Evolutionary conservation across 2,888 invertebrate genomes (phyloP).

Genomic region (Syrphus vitripennis): DNA sequence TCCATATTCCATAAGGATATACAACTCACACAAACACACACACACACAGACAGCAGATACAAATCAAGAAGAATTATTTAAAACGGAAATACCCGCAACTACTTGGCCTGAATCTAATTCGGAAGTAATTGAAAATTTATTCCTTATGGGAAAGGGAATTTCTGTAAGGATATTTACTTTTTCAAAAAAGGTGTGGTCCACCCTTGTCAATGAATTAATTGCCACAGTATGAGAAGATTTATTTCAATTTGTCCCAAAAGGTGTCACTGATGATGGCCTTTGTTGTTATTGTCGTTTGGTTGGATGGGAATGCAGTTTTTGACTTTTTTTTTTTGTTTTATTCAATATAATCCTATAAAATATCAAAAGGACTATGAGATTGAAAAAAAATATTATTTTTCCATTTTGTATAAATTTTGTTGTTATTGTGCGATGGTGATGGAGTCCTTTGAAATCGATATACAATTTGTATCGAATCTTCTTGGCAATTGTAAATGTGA

Average conservation of each 20-base stretch:
- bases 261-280: slow-evolving; percentile 26
- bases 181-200: slow-evolving; percentile 63
- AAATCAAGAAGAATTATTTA: slow-evolving; percentile 57
- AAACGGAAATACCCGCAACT: slow-evolving; percentile 70
- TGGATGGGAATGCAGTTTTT: slow-evolving; percentile 50
- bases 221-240: slow-evolving; percentile 56
- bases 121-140: slow-evolving; percentile 70
- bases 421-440: too few relatives aligned
- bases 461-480: slow-evolving; percentile 36
- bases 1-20: neutral
- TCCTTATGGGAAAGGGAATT: slow-evolving; percentile 64
- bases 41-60: neutral
- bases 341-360: neutral
- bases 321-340: slow-evolving; percentile 13
- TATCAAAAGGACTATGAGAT: neutral
- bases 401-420: slow-evolving; percentile 10
- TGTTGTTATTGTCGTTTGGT: neutral
- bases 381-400: slow-evolving; percentile 47
- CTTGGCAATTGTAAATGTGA: slow-evolving; percentile 43
- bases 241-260: slow-evolving; percentile 60
- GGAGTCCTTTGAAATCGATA: slow-evolving; percentile 48
- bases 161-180: neutral
- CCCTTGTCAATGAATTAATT: slow-evolving; percentile 64
- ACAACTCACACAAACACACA: slow-evolving; percentile 13
- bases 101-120: slow-evolving; percentile 70